A percentile compares a stretch with the other conserved stretches of the same genome.
These are phyloP conservation scores for Melolontha melolontha DNA, from an alignment of 2,888 invertebrate genomes.

Conservation along the genomic window DNA sequence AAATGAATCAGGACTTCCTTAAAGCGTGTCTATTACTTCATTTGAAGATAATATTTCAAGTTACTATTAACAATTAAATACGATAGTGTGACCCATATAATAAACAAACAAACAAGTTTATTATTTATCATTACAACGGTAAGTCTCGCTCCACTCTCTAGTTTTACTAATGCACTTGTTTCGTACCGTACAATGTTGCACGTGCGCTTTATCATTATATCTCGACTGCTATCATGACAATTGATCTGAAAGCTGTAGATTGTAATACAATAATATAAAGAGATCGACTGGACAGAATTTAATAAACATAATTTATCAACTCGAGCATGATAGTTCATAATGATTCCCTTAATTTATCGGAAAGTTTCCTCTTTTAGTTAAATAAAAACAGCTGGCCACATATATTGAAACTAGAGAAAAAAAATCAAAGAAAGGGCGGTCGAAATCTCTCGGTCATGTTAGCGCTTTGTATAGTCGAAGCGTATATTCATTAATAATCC, in stretches of 20 bases:
- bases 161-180: conserved; percentile 7
- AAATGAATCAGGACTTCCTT: no score
- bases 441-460: conserved; percentile 8
- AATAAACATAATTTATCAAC: conserved; percentile 24
- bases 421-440: neutral
- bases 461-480: neutral
- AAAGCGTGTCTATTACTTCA: no score
- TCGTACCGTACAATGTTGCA: neutral
- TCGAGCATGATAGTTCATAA: conserved; percentile 23
- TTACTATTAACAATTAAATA: no score
- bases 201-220: conserved; percentile 28
- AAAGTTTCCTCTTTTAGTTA: conserved; percentile 9
- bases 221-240: conserved; percentile 4
- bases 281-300: neutral
- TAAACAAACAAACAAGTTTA: no score
- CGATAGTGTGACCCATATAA: no score
- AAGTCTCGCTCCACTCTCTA: no score
- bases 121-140: no score
- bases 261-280: conserved; percentile 16
- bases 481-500: conserved; percentile 1
- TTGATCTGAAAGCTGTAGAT: conserved; percentile 19
- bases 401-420: no score
- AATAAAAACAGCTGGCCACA: conserved; percentile 21
- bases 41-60: no score
- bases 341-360: conserved; percentile 29